Evolutionary conservation across 2,888 invertebrate genomes (phyloP).

Genomic region (Enchytraeus crypticus): DNA sequence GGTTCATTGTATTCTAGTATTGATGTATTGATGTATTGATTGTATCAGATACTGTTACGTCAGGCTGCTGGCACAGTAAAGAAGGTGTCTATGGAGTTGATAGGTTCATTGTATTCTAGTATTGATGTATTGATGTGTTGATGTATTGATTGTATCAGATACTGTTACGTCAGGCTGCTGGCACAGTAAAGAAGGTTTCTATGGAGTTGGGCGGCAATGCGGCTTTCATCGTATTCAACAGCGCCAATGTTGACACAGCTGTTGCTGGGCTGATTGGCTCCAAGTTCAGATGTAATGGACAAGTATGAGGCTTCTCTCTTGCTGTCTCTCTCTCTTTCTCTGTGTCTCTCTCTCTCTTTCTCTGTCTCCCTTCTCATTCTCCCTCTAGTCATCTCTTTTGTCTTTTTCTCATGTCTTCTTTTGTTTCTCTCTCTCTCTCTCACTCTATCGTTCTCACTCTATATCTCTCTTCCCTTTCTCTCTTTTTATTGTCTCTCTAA

Average conservation of each 20-base stretch:
- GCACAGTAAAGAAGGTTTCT: slow-evolving; percentile 77
- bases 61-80: slow-evolving; percentile 81
- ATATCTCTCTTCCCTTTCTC: not conserved
- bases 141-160: too few relatives aligned
- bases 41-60: slow-evolving; percentile 59
- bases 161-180: slow-evolving; percentile 69
- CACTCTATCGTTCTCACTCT: not conserved
- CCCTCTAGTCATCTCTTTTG: not conserved
- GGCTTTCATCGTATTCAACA: slow-evolving; percentile 89
- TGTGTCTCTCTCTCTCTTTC: too few relatives aligned
- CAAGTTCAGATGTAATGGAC: slow-evolving; percentile 92
- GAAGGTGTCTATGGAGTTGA: slow-evolving; percentile 81
- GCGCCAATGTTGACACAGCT: slow-evolving; percentile 77
- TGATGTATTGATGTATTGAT: too few relatives aligned
- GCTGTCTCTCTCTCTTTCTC: too few relatives aligned
- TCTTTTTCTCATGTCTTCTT: not conserved
- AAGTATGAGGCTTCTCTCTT: slow-evolving; percentile 44
- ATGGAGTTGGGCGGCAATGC: slow-evolving; percentile 97
- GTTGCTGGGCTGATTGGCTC: slow-evolving; percentile 76
- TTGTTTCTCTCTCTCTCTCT: not conserved
- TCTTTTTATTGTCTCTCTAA: not conserved
- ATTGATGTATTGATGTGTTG: too few relatives aligned
- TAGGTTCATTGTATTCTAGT: too few relatives aligned
- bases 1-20: too few relatives aligned
- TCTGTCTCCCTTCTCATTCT: too few relatives aligned